Evolutionary conservation across 2,888 invertebrate species (phyloP), one percentile per base, ranked within the genome.

Genomic region (Pandemis cinnamomeana): DNA sequence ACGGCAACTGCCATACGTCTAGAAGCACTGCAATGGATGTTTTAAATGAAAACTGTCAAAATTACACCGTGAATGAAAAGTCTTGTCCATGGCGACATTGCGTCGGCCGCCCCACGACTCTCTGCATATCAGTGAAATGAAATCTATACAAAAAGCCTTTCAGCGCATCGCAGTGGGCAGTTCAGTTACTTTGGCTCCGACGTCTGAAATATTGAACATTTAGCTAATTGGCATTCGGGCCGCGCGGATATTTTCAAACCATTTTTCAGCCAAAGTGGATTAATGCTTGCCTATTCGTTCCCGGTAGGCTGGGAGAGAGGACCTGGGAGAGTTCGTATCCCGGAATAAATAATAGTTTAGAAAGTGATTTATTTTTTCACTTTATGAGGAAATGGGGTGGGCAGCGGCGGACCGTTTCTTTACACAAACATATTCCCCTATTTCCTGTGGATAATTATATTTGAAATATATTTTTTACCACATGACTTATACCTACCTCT

Each of bases 181-280:
- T 58, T 8, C 27, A 58, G 58, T 20, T 58, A 27, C 58, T 58
- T 20, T 58, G 10, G 46, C 11, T 53, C 15, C 11, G n/a, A n/a
- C 11, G 20, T 7, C 80, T 82, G 80, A 80, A 80, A 81, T 82
- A 86, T 86, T 82, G 77, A 76, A 72, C 76, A 80, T 80, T 78
- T 78, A 75, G 76, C 78, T 83, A 85, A 83, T 84, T 84, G 82
- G 76, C 75, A 71, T 71, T 77, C 74, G 72, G 71, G 53, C 72
- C 76, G 76, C 72, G 74, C 72, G 63, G 72, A 71, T 74, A 74
- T 74, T 74, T 74, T 74, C 60, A 71, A 71, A 75, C 74, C 75
- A 74, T 78, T 77, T 78, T 78, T 78, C 78, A 77, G 68, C 67
- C 72, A 73, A 74, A 77, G 73, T 75, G 75, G 71, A 76, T 76